Conservation (phyloP, 2,888 invertebrate species). For the Helleia helle region DNA sequence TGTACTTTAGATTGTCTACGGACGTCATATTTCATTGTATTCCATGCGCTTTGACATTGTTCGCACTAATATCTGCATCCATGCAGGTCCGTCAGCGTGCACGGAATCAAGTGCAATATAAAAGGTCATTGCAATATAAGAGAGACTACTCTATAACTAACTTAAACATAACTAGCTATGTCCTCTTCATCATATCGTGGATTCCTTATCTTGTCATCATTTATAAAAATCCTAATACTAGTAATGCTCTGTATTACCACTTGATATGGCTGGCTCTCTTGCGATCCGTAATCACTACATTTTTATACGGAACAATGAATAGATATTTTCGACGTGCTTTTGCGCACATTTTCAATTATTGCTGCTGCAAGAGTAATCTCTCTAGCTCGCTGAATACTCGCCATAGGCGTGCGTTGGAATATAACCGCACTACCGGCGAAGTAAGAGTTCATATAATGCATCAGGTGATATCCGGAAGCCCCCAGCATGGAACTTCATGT, state of each 20-base stretch:
- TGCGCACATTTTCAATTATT: slow-evolving; percentile 83
- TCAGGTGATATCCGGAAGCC: slow-evolving; percentile 36
- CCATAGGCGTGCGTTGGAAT: slow-evolving; percentile 55
- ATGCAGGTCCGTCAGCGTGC: slow-evolving; percentile 65
- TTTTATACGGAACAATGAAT: slow-evolving; percentile 76
- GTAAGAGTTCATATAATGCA: slow-evolving; percentile 83
- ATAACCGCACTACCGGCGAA: slow-evolving; percentile 66
- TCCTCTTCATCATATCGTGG: slow-evolving; percentile 78
- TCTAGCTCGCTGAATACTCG: slow-evolving; percentile 79
- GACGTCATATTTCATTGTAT: slow-evolving; percentile 73
- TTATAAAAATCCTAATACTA: slow-evolving; percentile 57
- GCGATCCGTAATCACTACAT: slow-evolving; percentile 79
- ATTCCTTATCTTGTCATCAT: slow-evolving; percentile 78
- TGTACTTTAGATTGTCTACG: slow-evolving; percentile 71
- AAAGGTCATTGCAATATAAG: slow-evolving; percentile 75
- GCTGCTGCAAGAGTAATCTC: slow-evolving; percentile 80
- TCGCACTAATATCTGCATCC: slow-evolving; percentile 66
- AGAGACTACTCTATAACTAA: slow-evolving; percentile 77
- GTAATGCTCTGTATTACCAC: slow-evolving; percentile 76
- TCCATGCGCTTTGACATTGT: slow-evolving; percentile 72
- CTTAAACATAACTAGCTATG: slow-evolving; percentile 78
- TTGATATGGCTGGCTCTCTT: slow-evolving; percentile 80
- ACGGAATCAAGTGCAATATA: slow-evolving; percentile 69
- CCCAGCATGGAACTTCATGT: slow-evolving; percentile 45
- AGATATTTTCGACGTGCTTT: slow-evolving; percentile 81